phyloP scores from a whole-genome alignment of 2,888 invertebrate species.

The Ceriagrion tenellum region DNA sequence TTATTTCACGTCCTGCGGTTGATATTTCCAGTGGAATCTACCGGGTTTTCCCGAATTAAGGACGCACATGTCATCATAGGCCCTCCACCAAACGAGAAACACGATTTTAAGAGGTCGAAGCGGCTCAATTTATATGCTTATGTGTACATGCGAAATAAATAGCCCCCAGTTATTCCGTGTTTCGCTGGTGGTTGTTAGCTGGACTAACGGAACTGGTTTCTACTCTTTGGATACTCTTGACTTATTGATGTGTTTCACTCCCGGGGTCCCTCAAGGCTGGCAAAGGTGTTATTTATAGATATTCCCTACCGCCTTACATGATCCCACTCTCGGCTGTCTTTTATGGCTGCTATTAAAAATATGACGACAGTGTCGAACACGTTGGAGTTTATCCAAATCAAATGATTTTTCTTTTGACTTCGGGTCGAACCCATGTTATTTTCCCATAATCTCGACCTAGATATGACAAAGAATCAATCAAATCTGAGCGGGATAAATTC shows the following conservation, averaged over 20 bases:
- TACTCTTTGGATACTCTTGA: background rate
- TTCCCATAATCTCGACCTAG: background rate
- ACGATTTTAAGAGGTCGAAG: background rate
- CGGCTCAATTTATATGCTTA: background rate
- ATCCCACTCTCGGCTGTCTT: background rate
- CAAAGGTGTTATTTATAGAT: background rate
- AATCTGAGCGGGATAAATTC: background rate
- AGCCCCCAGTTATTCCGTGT: background rate
- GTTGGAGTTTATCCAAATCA: background rate
- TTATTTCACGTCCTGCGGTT: background rate
- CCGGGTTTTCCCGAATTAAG: background rate
- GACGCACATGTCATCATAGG: background rate
- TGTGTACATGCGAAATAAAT: background rate
- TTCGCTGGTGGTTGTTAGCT: background rate
- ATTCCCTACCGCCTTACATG: background rate
- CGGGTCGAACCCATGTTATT: background rate
- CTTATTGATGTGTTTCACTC: background rate
- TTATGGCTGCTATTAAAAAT: background rate
- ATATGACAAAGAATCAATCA: background rate
- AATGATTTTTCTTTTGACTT: background rate
- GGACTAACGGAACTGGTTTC: background rate
- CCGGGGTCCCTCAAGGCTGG: background rate
- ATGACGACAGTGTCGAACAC: background rate
- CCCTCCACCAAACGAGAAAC: background rate
- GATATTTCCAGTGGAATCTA: background rate